These are phyloP conservation scores for Caenorhabditis plicata DNA, from an alignment of 2,888 invertebrate genomes.

Conservation along the genomic window DNA sequence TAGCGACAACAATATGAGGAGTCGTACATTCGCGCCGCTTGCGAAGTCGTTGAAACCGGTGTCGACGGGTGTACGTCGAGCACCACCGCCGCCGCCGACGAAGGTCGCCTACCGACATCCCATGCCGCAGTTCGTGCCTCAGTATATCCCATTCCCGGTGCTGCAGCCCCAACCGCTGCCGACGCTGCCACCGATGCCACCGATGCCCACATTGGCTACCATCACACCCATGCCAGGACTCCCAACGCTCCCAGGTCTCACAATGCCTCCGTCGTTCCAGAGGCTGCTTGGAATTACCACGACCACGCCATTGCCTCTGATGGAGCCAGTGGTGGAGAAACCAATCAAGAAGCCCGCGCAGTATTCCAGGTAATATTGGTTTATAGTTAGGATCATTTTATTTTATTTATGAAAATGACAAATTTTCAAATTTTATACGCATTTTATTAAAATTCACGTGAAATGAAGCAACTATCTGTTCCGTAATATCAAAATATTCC, in stretches of 20 bases:
- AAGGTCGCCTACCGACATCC: conserved; percentile 13
- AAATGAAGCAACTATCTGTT: no score
- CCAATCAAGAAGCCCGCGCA: conserved; percentile 2
- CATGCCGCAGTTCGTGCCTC: conserved; percentile 27
- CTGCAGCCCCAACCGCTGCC: conserved; percentile 13
- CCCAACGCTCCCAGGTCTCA: conserved; percentile 42
- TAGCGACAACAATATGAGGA: conserved; percentile 11
- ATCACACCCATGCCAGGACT: conserved; percentile 34
- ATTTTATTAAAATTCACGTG: no score
- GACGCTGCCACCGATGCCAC: conserved; percentile 3
- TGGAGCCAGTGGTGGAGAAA: background rate
- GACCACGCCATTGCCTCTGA: no score
- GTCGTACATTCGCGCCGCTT: conserved; percentile 22
- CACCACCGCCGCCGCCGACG: conserved; percentile 12
- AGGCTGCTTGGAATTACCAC: conserved; percentile 43
- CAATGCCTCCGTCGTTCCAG: conserved; percentile 47
- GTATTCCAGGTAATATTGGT: no score
- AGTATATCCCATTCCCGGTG: conserved; percentile 32
- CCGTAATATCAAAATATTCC: no score
- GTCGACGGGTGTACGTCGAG: conserved; percentile 38
- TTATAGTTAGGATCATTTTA: no score
- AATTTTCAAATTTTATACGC: no score
- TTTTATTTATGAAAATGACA: no score
- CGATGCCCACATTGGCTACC: conserved; percentile 25
- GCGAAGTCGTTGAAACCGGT: conserved; percentile 25